A percentile compares a stretch with the other conserved stretches of the same genome.
These are phyloP conservation scores for Oncorhynchus clarkii DNA, from an alignment of 2,113 vertebrate species.

Conservation along the genomic window DNA sequence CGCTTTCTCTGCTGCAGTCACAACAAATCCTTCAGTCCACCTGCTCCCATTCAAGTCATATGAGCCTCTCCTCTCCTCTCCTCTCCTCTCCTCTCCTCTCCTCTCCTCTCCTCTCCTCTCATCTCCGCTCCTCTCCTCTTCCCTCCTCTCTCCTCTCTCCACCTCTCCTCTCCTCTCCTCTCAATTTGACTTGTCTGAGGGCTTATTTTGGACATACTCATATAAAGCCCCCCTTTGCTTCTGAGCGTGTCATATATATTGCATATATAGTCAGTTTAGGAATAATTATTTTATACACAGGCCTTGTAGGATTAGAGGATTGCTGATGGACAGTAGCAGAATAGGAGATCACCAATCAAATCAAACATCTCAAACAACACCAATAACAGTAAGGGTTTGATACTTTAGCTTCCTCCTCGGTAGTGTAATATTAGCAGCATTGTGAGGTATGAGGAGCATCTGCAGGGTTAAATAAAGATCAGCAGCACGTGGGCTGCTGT, in stretches of 20 bases:
- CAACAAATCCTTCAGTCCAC: neutral
- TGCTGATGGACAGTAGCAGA: no score
- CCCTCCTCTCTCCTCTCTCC: neutral
- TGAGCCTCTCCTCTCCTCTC: neutral
- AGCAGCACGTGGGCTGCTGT: constrained; percentile 54
- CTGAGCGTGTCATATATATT: no score
- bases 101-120: no score
- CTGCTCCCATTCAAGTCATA: neutral
- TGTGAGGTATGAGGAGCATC: constrained; percentile 26
- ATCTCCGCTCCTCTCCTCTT: no score
- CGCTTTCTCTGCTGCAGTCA: neutral
- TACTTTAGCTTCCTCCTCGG: no score
- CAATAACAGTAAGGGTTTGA: no score
- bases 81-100: neutral
- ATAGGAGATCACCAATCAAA: no score
- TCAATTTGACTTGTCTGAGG: no score
- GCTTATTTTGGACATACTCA: no score
- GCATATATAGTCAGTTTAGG: no score
- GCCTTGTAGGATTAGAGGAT: neutral
- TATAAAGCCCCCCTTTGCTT: neutral
- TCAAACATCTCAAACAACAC: no score
- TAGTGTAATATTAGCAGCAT: constrained; percentile 35
- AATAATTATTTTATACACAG: neutral
- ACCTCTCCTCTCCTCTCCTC: constrained; percentile 30
- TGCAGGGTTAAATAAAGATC: constrained; percentile 62